A percentile compares a stretch with the other conserved stretches of the same genome.
phyloP scores from a whole-genome alignment of 2,888 invertebrate genomes.

The Callyntrura sp. region DNA sequence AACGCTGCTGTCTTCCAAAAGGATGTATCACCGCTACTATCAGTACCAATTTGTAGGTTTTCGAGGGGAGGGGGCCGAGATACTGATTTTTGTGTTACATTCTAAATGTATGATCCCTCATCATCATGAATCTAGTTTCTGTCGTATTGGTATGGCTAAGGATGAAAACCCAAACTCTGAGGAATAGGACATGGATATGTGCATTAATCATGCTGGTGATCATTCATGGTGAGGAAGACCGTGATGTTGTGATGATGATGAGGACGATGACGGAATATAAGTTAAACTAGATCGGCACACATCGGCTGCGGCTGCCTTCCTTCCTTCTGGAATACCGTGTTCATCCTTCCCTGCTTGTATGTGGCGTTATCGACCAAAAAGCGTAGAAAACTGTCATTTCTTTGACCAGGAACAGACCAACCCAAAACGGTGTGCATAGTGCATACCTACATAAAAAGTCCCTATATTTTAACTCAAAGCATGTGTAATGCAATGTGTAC shows the following conservation, averaged over 20 bases:
- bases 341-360: conserved; percentile 19
- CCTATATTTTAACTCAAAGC: neutral
- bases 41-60: too few relatives aligned
- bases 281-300: conserved; percentile 62
- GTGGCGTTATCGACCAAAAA: conserved; percentile 67
- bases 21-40: too few relatives aligned
- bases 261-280: conserved; percentile 59
- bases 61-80: too few relatives aligned
- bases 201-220: conserved; percentile 26
- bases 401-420: conserved; percentile 39
- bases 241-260: conserved; percentile 59
- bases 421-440: neutral
- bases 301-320: conserved; percentile 60
- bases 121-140: too few relatives aligned
- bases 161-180: conserved; percentile 59
- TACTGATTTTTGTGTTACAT: too few relatives aligned
- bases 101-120: too few relatives aligned
- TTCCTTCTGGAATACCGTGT: conserved; percentile 55
- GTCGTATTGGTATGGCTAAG: neutral
- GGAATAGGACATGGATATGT: conserved; percentile 45
- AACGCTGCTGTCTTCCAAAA: too few relatives aligned
- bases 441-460: neutral
- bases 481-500: conserved; percentile 2
- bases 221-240: conserved; percentile 44
- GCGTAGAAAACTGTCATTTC: conserved; percentile 48